These are phyloP conservation scores for Rattus rattus DNA, from an alignment of 2,113 vertebrate species.

Conservation along the genomic window DNA sequence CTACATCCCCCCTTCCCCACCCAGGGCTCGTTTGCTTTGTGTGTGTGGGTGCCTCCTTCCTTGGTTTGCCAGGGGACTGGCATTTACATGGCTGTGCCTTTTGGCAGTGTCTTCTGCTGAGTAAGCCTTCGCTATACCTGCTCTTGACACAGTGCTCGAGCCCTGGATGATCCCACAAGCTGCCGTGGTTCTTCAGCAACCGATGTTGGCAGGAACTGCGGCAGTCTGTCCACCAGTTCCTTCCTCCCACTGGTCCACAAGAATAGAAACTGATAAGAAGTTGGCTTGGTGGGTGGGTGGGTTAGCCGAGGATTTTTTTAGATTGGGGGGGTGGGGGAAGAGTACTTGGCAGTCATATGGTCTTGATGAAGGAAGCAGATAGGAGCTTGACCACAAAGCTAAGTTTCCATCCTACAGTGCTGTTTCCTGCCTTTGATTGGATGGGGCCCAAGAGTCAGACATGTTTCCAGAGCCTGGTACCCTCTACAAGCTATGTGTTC, in stretches of 20 bases:
- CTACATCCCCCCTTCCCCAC: background rate
- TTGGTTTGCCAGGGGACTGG: background rate
- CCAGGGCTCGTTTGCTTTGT: background rate
- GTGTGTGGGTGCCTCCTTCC: background rate
- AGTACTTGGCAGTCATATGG: background rate
- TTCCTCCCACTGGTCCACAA: constrained; percentile 30
- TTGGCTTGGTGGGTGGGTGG: constrained; percentile 13
- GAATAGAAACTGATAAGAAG: constrained; percentile 65
- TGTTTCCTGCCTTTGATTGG: background rate
- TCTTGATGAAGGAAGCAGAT: constrained; percentile 56
- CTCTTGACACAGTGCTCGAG: background rate
- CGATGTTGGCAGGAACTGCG: constrained; percentile 55
- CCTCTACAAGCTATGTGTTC: background rate
- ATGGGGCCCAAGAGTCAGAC: background rate
- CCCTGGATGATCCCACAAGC: background rate
- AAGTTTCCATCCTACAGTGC: background rate
- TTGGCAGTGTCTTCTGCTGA: background rate
- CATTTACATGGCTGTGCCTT: background rate
- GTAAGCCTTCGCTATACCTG: background rate
- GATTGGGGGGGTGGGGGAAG: background rate
- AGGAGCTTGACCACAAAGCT: background rate
- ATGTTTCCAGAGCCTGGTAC: background rate
- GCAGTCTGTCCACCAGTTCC: background rate
- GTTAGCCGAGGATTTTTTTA: background rate
- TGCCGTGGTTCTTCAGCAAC: constrained; percentile 7